Base-by-base conservation (phyloP, 23 tunicate genomes). In the Styela clava region DNA sequence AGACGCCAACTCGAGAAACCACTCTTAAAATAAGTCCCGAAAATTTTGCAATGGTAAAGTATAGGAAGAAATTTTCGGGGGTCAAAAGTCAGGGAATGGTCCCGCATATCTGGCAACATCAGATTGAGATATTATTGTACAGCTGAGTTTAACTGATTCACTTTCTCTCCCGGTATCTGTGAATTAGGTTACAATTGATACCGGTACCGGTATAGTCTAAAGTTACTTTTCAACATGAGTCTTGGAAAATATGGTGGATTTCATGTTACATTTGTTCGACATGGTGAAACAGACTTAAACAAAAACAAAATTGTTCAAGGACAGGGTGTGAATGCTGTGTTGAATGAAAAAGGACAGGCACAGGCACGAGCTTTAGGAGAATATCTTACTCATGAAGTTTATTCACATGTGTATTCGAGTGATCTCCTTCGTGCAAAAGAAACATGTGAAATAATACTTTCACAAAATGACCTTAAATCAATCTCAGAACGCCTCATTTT, bases 221-320 rank as follows among this genome's bases (percentile, higher is more conserved):
- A n/a, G n/a, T n/a, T 44, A 44, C 56, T 44, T 44, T 44, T 5
- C 56, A 44, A 44, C 7, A 44, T 44, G 56, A 44, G 56, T 44
- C 56, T 44, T 44, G 12, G 56, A 12, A 44, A 44, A 44, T 12
- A 44, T 44, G 56, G 56, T 44, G 56, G 56, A 44, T 77, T 77
- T 61, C 52, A 37, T 18, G 16, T 77, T 1, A 64, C 72, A 23
- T 31, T 85, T 73, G 89, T 85, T 1, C 51, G 89, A 27, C 89
- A 85, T 56, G 89, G 89, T 33, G 76, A 85, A 37, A 85, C 89
- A 7, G 69, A 62, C 3, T 65, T 78, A 67, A 85, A 85, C 63
- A 32, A 30, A 33, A 72, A 36, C 2, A 74, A 69, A 52, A 29
- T 78, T 29, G 36, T 85, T 19, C 89, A 85, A 85, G 89, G 89